These are phyloP conservation scores for Limnephilus rhombicus DNA, from an alignment of 2,888 invertebrate species.

Conservation along the genomic window DNA sequence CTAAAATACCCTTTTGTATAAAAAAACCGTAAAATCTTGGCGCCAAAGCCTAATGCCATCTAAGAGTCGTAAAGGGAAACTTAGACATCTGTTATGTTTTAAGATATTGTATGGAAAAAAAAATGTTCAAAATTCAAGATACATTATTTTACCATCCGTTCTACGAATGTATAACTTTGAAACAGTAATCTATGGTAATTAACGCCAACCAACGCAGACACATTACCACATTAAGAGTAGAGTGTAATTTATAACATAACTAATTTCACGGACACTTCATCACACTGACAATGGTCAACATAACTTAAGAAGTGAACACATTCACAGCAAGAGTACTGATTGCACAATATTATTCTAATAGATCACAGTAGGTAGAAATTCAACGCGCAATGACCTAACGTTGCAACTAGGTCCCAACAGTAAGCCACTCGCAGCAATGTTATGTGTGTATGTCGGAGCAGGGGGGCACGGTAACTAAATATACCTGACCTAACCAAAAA, in stretches of 20 bases:
- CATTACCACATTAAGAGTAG: no score
- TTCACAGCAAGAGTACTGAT: not conserved
- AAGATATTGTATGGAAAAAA: not conserved
- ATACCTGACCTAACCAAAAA: conserved; percentile 63
- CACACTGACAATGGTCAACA: not conserved
- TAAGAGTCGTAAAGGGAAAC: not conserved
- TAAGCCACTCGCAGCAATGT: not conserved
- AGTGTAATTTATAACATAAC: no score
- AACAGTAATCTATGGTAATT: not conserved
- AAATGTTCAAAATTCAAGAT: not conserved
- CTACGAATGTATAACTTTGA: not conserved
- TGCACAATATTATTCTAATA: not conserved
- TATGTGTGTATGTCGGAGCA: conserved; percentile 9
- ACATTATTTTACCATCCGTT: not conserved
- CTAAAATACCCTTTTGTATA: not conserved
- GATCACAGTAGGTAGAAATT: not conserved
- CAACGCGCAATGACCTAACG: not conserved
- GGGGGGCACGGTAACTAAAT: conserved; percentile 61
- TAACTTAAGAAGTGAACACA: not conserved
- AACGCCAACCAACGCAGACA: not conserved
- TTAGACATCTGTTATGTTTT: not conserved
- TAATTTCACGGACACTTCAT: no score
- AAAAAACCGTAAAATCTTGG: not conserved
- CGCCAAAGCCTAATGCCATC: not conserved
- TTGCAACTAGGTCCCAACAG: not conserved